phyloP scores from a whole-genome alignment of 2,113 vertebrate genomes.

The Butorides virescens region DNA sequence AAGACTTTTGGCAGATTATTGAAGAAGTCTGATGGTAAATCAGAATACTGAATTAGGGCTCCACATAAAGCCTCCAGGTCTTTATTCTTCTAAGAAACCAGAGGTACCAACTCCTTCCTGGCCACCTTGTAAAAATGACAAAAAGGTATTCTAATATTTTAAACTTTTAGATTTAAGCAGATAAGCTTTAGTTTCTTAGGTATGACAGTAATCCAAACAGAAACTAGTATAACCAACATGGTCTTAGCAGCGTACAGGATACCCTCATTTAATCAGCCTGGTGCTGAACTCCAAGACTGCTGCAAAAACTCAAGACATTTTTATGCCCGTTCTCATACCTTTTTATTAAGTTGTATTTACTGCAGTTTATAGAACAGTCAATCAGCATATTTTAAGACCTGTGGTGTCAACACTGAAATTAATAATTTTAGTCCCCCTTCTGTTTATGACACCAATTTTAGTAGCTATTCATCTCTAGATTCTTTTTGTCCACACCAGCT shows the following conservation, averaged over 20 bases:
- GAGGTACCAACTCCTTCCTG: neutral
- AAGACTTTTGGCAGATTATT: neutral
- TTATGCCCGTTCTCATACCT: neutral
- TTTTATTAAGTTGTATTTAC: neutral
- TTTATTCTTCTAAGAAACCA: neutral
- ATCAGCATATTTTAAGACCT: neutral
- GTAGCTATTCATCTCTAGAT: neutral
- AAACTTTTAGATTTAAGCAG: neutral
- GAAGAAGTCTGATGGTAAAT: neutral
- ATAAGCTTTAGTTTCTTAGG: neutral
- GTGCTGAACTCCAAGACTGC: neutral
- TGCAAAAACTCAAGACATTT: neutral
- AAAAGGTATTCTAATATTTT: neutral
- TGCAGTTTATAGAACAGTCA: neutral
- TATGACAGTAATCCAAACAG: neutral
- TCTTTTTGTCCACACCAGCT: neutral
- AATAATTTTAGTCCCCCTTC: neutral
- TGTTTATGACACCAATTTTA: neutral
- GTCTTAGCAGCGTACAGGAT: neutral
- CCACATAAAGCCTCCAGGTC: neutral
- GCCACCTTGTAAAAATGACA: neutral
- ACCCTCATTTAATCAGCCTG: neutral
- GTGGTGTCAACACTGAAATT: neutral
- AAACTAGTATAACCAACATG: neutral
- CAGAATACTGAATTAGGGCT: neutral